Evolutionary conservation across 2,888 invertebrate genomes (phyloP).

Genomic region (Sarcophaga rosellei): DNA sequence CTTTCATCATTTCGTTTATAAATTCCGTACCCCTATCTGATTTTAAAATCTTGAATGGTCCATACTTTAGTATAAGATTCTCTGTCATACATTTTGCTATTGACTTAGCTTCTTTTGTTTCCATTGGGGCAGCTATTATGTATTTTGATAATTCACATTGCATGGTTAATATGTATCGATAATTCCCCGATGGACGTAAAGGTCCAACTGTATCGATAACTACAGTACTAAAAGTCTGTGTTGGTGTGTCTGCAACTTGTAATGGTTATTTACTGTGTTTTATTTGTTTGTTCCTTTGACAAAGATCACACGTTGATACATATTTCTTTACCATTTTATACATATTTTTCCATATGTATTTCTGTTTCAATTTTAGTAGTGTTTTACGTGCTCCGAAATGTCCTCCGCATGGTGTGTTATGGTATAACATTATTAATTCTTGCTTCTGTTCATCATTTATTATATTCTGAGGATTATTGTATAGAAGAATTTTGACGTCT

Average conservation of each 20-base stretch:
- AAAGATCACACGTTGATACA: no score
- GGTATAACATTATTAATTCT: slow-evolving; percentile 5
- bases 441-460: neutral
- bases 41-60: no score
- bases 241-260: no score
- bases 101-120: neutral
- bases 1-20: slow-evolving; percentile 4
- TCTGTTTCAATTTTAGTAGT: neutral
- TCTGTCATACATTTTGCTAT: no score
- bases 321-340: no score
- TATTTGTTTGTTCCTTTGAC: no score
- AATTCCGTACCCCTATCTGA: slow-evolving; percentile 15
- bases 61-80: no score
- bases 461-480: neutral
- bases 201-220: neutral
- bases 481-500: slow-evolving; percentile 1
- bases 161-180: neutral
- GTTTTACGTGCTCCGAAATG: neutral
- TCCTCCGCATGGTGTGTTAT: slow-evolving; percentile 20
- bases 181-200: neutral
- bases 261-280: no score
- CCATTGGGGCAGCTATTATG: neutral
- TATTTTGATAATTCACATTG: neutral
- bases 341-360: neutral
- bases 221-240: no score